phyloP scores from a whole-genome alignment of 2,888 invertebrate species.

The Nesidiocoris tenuis region DNA sequence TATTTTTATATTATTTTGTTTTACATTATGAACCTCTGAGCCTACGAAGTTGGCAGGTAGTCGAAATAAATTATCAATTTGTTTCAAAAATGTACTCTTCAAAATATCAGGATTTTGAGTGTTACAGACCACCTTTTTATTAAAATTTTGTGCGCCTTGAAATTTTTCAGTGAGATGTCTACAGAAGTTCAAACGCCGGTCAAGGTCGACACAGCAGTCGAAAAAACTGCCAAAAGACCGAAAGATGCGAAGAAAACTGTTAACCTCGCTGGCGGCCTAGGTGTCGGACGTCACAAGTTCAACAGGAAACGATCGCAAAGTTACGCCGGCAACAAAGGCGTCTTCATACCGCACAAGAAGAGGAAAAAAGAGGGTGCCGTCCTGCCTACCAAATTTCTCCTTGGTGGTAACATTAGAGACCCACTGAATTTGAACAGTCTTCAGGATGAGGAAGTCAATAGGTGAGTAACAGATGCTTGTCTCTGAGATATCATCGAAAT shows the following conservation, averaged over 20 bases:
- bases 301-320: slow-evolving; percentile 68
- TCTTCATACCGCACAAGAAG: slow-evolving; percentile 71
- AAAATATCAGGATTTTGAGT: no score
- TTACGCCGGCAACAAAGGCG: slow-evolving; percentile 64
- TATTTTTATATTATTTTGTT: no score
- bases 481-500: no score
- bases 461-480: slow-evolving; percentile 47
- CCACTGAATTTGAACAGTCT: slow-evolving; percentile 91
- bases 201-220: slow-evolving; percentile 42
- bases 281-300: slow-evolving; percentile 49
- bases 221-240: slow-evolving; percentile 16
- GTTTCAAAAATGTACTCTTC: no score
- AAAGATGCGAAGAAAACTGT: slow-evolving; percentile 1
- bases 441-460: slow-evolving; percentile 56
- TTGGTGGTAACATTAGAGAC: slow-evolving; percentile 94
- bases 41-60: no score
- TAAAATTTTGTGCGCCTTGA: no score
- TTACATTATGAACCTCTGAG: no score
- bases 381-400: slow-evolving; percentile 87
- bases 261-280: slow-evolving; percentile 22
- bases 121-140: no score
- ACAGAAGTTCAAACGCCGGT: slow-evolving; percentile 46
- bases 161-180: slow-evolving; percentile 37
- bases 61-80: no score
- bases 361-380: slow-evolving; percentile 74